Base-by-base conservation (phyloP, 2,113 vertebrate genomes). In the Mugil cephalus region DNA sequence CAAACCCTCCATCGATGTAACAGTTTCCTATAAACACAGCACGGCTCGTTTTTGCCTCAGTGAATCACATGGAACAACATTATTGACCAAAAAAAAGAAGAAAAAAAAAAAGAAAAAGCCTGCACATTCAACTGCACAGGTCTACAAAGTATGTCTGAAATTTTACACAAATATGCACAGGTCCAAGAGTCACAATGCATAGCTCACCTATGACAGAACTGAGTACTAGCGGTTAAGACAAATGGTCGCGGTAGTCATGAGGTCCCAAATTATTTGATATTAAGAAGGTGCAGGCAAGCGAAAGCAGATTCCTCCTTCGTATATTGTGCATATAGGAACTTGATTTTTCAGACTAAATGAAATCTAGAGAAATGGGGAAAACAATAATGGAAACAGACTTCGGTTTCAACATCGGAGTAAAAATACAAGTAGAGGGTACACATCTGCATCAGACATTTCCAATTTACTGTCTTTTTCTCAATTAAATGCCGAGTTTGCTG, bases 151-250 rank as follows among this genome's bases (percentile, higher is more conserved):
- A 61, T 15, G 72, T 43, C 74, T 65, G 61, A 64, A 83, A 79
- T 54, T 10, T 66, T 4, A 82, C 55, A 84, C 51, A 84, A 34
- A 81, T 65, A 84, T 75, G 79, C 82, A 88, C 74, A 90, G 87
- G 87, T 92, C 87, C 87, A 89, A 83, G 76, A 77, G 83, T 93
- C 87, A 93, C 87, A 70, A 91, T 93, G 91, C 91, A 93, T 91
- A 93, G 94, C 88, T 91, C 82, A 84, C 85, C 84, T 69, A 85
- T 69, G 76, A 88, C 79, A 72, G 67, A 74, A 80, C 75, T 61
- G 79, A 91, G 86, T 80, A 86, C 77, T 74, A 72, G 72, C 56
- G 42, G 81, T 93, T 91, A 93, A 92, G 92, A 94, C 90, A 92
- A 91, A 89, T 79, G 88, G 89, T 73, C 79, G 35, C 13, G 74